These are phyloP conservation scores for Enteromius anoplus DNA, from an alignment of 2,797 vertebrate species.

Conservation along the genomic window DNA sequence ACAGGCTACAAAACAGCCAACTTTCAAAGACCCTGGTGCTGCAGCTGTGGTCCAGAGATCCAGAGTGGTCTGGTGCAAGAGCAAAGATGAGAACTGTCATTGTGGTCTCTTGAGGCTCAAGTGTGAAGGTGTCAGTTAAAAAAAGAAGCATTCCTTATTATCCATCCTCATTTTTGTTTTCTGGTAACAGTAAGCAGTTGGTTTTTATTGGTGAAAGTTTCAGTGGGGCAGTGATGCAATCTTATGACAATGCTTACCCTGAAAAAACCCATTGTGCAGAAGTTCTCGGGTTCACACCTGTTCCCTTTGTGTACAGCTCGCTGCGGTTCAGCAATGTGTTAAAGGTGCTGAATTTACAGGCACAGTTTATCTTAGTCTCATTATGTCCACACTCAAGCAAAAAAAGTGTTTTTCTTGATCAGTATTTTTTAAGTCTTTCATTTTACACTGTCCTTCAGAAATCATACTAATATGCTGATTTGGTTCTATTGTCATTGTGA, in stretches of 20 bases:
- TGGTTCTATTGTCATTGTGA: not conserved
- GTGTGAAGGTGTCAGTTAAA: constrained; percentile 1
- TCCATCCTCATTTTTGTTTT: constrained; percentile 34
- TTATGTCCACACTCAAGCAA: constrained; percentile 12
- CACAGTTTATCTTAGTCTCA: constrained; percentile 21
- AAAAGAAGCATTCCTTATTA: constrained; percentile 42
- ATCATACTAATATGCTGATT: not conserved
- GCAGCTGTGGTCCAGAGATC: constrained; percentile 34
- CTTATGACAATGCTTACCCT: constrained; percentile 24
- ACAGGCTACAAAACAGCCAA: constrained; percentile 47
- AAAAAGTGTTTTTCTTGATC: not conserved
- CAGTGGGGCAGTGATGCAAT: constrained; percentile 41
- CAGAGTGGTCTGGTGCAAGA: constrained; percentile 25
- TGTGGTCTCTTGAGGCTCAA: constrained; percentile 39
- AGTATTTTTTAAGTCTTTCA: not conserved
- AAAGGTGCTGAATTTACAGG: constrained; percentile 20
- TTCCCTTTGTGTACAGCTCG: not conserved
- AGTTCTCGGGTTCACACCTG: constrained; percentile 40
- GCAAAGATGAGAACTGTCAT: constrained; percentile 33
- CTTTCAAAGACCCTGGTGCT: constrained; percentile 62
- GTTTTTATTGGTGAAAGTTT: constrained; percentile 14
- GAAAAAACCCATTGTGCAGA: not conserved
- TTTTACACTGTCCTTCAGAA: not conserved
- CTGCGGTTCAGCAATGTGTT: not conserved
- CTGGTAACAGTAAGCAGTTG: constrained; percentile 18